phyloP scores from a whole-genome alignment of 2,113 vertebrate genomes.

The Gavia stellata region DNA sequence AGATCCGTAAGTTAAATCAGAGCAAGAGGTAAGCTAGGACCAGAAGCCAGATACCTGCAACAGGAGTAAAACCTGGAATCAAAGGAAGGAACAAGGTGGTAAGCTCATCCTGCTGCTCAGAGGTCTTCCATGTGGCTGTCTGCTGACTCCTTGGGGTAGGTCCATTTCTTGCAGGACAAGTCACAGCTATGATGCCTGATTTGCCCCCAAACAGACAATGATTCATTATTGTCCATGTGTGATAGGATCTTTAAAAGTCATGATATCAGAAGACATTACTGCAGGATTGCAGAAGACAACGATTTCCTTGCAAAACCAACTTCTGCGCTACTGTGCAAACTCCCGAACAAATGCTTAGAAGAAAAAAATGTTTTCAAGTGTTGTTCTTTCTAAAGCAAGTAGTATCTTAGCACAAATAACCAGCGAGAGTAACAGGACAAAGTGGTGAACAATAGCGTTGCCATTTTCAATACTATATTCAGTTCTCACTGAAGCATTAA shows the following conservation, averaged over 20 bases:
- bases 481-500: background rate
- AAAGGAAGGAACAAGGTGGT: background rate
- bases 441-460: background rate
- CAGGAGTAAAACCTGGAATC: background rate
- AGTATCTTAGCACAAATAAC: background rate
- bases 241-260: background rate
- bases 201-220: background rate
- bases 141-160: background rate
- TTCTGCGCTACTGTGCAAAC: background rate
- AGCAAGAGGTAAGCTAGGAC: background rate
- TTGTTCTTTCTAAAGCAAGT: background rate
- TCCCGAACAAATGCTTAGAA: background rate
- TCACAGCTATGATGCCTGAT: background rate
- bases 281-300: background rate
- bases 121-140: background rate
- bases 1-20: background rate
- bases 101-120: background rate
- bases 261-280: background rate
- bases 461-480: background rate
- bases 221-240: background rate
- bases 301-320: background rate
- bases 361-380: background rate
- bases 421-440: background rate
- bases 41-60: background rate
- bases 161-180: background rate